phyloP scores from a whole-genome alignment of 2,113 vertebrate species.

The Pygoscelis adeliae region DNA sequence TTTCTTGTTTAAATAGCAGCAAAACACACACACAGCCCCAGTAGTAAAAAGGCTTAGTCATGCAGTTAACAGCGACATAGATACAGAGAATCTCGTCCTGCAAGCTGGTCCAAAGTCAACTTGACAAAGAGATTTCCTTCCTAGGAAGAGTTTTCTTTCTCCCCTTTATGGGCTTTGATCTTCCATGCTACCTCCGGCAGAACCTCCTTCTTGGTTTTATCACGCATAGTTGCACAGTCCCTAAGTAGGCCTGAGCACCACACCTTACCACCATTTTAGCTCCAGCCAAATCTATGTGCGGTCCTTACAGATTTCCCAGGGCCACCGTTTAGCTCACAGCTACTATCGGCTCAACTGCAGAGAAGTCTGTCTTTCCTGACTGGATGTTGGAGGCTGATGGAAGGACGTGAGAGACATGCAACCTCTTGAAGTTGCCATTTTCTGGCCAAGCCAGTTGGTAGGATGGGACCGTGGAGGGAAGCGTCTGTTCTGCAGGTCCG shows the following conservation, averaged over 20 bases:
- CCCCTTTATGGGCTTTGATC: not conserved
- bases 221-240: not conserved
- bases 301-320: not conserved
- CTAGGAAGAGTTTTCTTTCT: not conserved
- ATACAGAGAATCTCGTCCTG: not conserved
- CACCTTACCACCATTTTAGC: not conserved
- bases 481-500: not conserved
- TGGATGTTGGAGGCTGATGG: conserved; percentile 72
- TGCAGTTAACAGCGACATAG: not conserved
- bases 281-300: not conserved
- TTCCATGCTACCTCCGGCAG: not conserved
- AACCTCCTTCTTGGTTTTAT: not conserved
- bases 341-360: conserved; percentile 84
- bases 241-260: not conserved
- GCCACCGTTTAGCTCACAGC: conserved; percentile 65
- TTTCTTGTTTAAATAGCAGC: not conserved
- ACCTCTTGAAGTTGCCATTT: not conserved
- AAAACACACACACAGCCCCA: not conserved
- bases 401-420: conserved; percentile 68
- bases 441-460: conserved; percentile 77
- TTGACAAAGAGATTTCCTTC: not conserved
- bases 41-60: not conserved
- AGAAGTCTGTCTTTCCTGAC: conserved; percentile 82
- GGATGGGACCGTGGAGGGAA: conserved; percentile 62
- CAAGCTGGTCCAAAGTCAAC: not conserved